These are phyloP conservation scores for Ichneumon xanthorius DNA, from an alignment of 2,888 invertebrate species.

Conservation along the genomic window DNA sequence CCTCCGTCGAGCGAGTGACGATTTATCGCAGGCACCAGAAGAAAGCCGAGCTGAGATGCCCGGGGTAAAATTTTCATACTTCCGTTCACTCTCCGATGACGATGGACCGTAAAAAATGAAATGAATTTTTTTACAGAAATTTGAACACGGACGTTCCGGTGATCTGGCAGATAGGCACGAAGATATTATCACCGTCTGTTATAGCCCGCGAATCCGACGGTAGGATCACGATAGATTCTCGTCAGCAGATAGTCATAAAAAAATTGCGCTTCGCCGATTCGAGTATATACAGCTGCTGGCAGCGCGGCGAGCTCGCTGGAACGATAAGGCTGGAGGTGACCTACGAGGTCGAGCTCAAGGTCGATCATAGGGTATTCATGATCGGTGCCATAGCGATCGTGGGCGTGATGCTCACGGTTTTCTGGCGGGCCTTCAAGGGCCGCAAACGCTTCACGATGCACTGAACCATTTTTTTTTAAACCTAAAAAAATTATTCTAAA, in stretches of 20 bases:
- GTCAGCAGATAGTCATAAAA: conserved; percentile 87
- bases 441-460: conserved; percentile 82
- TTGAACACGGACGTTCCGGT: conserved; percentile 86
- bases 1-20: conserved; percentile 83
- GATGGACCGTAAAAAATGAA: neutral
- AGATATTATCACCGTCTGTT: conserved; percentile 85
- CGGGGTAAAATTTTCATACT: conserved; percentile 84
- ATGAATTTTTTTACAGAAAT: conserved; percentile 82
- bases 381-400: conserved; percentile 84
- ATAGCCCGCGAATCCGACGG: conserved; percentile 86
- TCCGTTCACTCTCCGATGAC: neutral
- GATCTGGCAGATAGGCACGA: conserved; percentile 87
- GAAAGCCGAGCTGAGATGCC: conserved; percentile 84
- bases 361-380: conserved; percentile 85
- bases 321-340: conserved; percentile 87
- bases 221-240: conserved; percentile 87
- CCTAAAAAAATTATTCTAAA: no score
- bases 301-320: conserved; percentile 87
- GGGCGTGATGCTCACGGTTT: conserved; percentile 83
- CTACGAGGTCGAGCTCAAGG: conserved; percentile 84
- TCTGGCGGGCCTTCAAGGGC: conserved; percentile 84
- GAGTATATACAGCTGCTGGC: conserved; percentile 90
- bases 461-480: conserved; percentile 54
- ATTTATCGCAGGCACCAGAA: conserved; percentile 83
- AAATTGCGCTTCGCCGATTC: conserved; percentile 86